Percentiles rank a stretch among this genome's conserved stretches.
Evolutionary conservation across 2,113 vertebrate genomes (phyloP).

Genomic region (Dasyprocta punctata): DNA sequence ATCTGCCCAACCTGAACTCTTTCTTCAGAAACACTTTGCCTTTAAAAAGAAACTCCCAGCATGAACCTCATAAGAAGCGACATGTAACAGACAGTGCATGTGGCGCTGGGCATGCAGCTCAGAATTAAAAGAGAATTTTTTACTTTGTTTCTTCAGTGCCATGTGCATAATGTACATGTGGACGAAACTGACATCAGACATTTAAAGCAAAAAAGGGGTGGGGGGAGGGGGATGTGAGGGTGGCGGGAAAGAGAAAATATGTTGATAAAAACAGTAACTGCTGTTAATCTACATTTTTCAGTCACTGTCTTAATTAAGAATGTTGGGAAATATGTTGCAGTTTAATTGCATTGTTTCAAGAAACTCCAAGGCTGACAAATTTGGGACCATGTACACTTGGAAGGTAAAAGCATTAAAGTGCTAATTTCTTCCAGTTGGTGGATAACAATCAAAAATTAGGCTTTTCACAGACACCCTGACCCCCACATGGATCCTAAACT

Average conservation of each 20-base stretch:
- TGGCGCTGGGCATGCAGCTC: conserved; percentile 85
- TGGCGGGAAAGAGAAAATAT: conserved; percentile 78
- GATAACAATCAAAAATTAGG: conserved; percentile 22
- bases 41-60: conserved; percentile 88
- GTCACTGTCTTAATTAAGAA: conserved; percentile 86
- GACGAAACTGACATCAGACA: conserved; percentile 86
- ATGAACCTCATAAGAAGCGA: conserved; percentile 86
- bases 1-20: conserved; percentile 83
- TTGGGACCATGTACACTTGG: conserved; percentile 34
- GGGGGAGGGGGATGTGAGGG: conserved; percentile 54
- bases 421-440: conserved; percentile 27
- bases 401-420: conserved; percentile 30
- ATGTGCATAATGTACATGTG: conserved; percentile 87
- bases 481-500: not conserved
- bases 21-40: conserved; percentile 85
- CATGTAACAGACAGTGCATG: conserved; percentile 89
- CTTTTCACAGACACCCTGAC: not conserved
- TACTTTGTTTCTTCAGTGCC: conserved; percentile 84
- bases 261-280: conserved; percentile 87
- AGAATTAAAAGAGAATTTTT: conserved; percentile 84
- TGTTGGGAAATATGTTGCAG: conserved; percentile 81
- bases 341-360: conserved; percentile 86
- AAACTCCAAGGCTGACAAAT: conserved; percentile 76
- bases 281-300: conserved; percentile 87
- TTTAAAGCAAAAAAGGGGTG: conserved; percentile 76